Evolutionary conservation across 2,113 vertebrate genomes (phyloP), one percentile per base, ranked within the genome.

Genomic region (Ochotona curzoniae): DNA sequence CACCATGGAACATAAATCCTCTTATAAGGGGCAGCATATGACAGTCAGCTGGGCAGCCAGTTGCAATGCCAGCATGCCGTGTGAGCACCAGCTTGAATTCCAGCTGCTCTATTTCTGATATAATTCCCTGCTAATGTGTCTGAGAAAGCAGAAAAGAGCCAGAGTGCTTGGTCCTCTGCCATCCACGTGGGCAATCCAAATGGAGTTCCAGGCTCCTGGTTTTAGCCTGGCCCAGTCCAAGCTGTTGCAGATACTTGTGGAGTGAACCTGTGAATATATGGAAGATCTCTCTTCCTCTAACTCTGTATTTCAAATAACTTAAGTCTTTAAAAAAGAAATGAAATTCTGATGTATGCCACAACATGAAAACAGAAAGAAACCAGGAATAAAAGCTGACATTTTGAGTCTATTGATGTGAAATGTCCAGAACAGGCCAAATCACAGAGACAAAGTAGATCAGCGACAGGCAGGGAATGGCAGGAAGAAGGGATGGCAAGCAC

Each of bases 281-380:
- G 54, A 57, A 57, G 54, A 14, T 57, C 54, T 57, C 18, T 57
- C 54, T 18, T 18, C 18, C 54, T 14, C 54, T 57, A 57, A 57
- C 54, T 57, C 54, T 57, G 17, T 4, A 12, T 57, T 57, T 57
- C 54, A 57, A 57, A 57, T 57, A 57, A 57, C 14, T 57, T 57
- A 57, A 3, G 38, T 44, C 18, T 57, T 57, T 57, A 73, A 78
- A 73, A 93, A 94, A 70, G 6, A 14, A 92, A 91, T 81, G 30
- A 74, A 90, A n/a, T 70, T 35, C 57, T n/a, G 75, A 75, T 8
- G 64, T 12, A 28, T 25, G 32, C 35, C 60, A 71, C 54, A 84
- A 66, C 35, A 63, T 49, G 21, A 90, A 93, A 90, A 87, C 47
- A 91, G 30, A 79, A 86, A 93, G n/a, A 93, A 95, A 91, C 5